Percentiles rank a stretch among this genome's conserved stretches.
Evolutionary conservation across 2,113 vertebrate genomes (phyloP).

Genomic region (Myotis davidii): DNA sequence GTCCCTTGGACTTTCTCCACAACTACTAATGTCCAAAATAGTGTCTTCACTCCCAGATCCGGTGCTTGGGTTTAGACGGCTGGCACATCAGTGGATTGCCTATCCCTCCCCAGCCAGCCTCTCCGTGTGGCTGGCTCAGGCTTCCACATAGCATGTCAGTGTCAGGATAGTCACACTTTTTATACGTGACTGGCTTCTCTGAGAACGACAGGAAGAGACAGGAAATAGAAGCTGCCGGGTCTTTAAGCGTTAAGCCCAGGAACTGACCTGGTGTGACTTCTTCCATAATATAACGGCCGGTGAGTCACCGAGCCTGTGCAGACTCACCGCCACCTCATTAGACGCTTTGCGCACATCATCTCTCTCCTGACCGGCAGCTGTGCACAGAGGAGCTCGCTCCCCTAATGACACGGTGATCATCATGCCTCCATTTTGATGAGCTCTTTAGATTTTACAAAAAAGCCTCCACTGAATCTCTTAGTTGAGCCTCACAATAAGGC

Average conservation of each 20-base stretch:
- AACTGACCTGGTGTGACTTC: not conserved
- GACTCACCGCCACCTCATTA: not conserved
- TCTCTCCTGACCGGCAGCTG: not conserved
- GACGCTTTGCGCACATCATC: not conserved
- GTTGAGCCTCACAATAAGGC: not conserved
- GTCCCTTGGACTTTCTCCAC: not conserved
- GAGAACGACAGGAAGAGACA: not conserved
- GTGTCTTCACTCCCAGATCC: not conserved
- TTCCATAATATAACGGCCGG: not conserved
- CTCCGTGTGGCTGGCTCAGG: not conserved
- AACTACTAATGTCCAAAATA: not conserved
- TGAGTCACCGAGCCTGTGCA: not conserved
- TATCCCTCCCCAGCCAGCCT: not conserved
- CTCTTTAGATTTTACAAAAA: conserved; percentile 47
- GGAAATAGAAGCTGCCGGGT: not conserved
- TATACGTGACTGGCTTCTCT: not conserved
- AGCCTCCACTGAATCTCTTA: not conserved
- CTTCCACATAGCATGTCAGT: not conserved
- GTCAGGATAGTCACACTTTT: not conserved
- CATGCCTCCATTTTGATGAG: conserved; percentile 33
- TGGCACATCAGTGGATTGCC: not conserved
- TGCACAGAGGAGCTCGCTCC: not conserved
- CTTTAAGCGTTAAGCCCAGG: not conserved
- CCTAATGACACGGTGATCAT: not conserved
- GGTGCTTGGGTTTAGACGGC: not conserved